Base-by-base conservation (phyloP, 2,888 invertebrate species). In the Diloba caeruleocephala region DNA sequence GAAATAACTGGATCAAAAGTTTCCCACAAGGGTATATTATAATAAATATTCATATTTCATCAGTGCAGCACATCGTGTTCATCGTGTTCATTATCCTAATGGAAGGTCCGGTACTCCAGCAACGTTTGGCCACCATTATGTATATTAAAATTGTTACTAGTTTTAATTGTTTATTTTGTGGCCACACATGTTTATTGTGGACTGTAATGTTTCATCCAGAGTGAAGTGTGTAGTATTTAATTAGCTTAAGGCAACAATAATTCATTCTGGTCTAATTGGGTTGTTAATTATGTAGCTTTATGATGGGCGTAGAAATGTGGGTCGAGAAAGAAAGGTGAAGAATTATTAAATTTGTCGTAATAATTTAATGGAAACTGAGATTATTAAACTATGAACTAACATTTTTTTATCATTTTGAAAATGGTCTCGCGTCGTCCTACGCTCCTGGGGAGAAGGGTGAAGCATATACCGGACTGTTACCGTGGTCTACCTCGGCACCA, bases 21-120 rank as follows among this genome's bases (percentile, higher is more conserved):
- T n/a, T n/a, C n/a, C n/a, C n/a, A n/a, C n/a, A n/a, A n/a, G n/a
- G n/a, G n/a, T n/a, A n/a, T n/a, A n/a, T n/a, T n/a, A n/a, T n/a
- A n/a, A n/a, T n/a, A n/a, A 46, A 52, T 56, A 62, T 52, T 1
- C 41, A 56, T 49, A 49, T 45, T 59, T 43, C 45, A 55, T 36
- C 17, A 50, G 21, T 10, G 26, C 26, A 33, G 10, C 1, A 12
- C n/a, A 31, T n/a, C n/a, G n/a, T n/a, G n/a, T n/a, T n/a, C n/a
- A n/a, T n/a, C n/a, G n/a, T n/a, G 28, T 57, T 46, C 51, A 62
- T 66, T 62, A 62, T 1, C 7, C 7, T 51, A 62, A 62, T 62
- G 61, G 38, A 41, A 10, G 1, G 7, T 7, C 21, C 21, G 3
- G 32, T 43, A 17, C 21, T 15, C 9, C 15, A 10, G 13, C 41